Evolutionary conservation across 2,888 invertebrate species (phyloP).

Genomic region (Protonemura montana): DNA sequence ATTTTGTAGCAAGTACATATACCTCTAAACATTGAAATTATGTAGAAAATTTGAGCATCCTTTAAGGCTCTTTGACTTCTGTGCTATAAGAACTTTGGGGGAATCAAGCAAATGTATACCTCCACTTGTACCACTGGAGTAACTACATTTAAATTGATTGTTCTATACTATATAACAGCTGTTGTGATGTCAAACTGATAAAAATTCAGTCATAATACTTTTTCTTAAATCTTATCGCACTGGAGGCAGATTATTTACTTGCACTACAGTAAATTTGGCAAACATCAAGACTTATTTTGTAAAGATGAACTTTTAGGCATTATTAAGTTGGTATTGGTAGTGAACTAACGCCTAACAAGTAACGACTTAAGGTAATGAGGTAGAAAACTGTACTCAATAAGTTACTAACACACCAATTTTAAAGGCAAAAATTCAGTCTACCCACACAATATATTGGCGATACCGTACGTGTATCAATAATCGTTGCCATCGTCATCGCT

Average conservation of each 20-base stretch:
- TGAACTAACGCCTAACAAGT: background rate
- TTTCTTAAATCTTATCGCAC: background rate
- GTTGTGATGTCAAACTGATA: background rate
- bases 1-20: too few relatives aligned
- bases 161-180: background rate
- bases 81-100: too few relatives aligned
- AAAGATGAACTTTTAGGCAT: background rate
- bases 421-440: conserved; percentile 23
- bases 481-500: conserved; percentile 59
- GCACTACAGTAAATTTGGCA: background rate
- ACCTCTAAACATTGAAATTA: too few relatives aligned
- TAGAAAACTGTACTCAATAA: conserved; percentile 32
- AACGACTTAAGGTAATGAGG: conserved; percentile 15
- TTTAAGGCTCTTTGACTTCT: too few relatives aligned
- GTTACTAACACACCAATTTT: conserved; percentile 26
- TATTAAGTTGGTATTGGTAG: background rate
- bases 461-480: conserved; percentile 50
- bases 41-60: too few relatives aligned
- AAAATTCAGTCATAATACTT: background rate
- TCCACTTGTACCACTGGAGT: background rate
- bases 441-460: background rate
- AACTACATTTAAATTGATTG: background rate
- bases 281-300: conserved; percentile 7
- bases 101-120: background rate
- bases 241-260: background rate